Evolutionary conservation across 2,888 invertebrate species (phyloP).

Genomic region (Girardia tigrina): DNA sequence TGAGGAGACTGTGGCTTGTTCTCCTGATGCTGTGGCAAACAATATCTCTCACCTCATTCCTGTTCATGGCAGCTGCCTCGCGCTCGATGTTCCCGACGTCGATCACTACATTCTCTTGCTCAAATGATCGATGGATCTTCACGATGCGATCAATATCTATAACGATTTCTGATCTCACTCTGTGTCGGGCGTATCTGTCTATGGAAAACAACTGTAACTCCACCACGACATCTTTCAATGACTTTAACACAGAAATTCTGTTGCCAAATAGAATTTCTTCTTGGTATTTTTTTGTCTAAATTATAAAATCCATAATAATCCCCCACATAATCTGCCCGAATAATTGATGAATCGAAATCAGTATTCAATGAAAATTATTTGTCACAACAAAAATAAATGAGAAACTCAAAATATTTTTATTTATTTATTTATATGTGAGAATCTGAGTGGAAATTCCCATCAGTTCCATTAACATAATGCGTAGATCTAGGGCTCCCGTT

Average conservation of each 20-base stretch:
- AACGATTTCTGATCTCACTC: conserved; percentile 9
- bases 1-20: no score
- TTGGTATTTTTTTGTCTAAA: conserved; percentile 5
- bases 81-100: conserved; percentile 4
- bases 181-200: conserved; percentile 6
- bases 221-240: neutral
- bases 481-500: no score
- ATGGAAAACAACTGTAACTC: conserved; percentile 16
- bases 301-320: no score
- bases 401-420: no score
- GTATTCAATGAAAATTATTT: no score
- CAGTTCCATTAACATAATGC: no score
- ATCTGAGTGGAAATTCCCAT: no score
- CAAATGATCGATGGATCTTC: neutral
- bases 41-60: neutral
- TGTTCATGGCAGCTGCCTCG: neutral
- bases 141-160: neutral
- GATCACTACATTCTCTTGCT: neutral
- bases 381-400: no score
- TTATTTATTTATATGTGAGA: no score
- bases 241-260: neutral
- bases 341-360: no score
- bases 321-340: no score
- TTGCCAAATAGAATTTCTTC: neutral
- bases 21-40: no score